Percentiles rank a stretch among this genome's conserved stretches.
These are phyloP conservation scores for Pseudorhombus dupliciocellatus DNA, from an alignment of 2,113 vertebrate species.

Conservation along the genomic window DNA sequence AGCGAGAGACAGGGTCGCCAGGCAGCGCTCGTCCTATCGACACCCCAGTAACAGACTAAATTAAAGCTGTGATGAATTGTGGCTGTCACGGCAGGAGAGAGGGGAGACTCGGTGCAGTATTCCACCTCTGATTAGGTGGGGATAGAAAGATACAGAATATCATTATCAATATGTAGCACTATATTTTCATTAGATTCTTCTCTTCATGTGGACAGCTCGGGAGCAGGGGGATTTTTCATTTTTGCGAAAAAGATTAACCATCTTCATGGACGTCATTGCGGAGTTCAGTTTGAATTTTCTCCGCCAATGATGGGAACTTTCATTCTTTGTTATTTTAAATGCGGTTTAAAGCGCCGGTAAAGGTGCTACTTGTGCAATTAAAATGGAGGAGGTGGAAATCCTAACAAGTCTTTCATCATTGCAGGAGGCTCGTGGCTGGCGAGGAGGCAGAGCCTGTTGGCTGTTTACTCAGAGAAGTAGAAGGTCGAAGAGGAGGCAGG, in stretches of 20 bases:
- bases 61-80: slow-evolving; percentile 82
- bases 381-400: slow-evolving; percentile 48
- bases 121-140: slow-evolving; percentile 76
- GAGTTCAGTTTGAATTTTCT: slow-evolving; percentile 33
- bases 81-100: slow-evolving; percentile 73
- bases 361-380: slow-evolving; percentile 50
- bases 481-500: slow-evolving; percentile 45
- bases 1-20: slow-evolving; percentile 53
- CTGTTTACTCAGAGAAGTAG: slow-evolving; percentile 55
- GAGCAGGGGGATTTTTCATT: slow-evolving; percentile 74
- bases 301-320: slow-evolving; percentile 24
- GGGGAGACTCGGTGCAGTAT: slow-evolving; percentile 65
- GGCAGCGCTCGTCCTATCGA: slow-evolving; percentile 73
- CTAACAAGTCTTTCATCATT: slow-evolving; percentile 63
- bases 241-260: slow-evolving; percentile 69
- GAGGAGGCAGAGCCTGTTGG: slow-evolving; percentile 45
- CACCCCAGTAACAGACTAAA: slow-evolving; percentile 80
- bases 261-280: slow-evolving; percentile 57
- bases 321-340: slow-evolving; percentile 13
- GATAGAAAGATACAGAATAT: slow-evolving; percentile 76
- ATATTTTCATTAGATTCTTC: slow-evolving; percentile 78
- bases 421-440: slow-evolving; percentile 47
- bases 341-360: slow-evolving; percentile 37
- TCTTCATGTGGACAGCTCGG: slow-evolving; percentile 67
- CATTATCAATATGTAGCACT: slow-evolving; percentile 80